phyloP scores from a whole-genome alignment of 2,888 invertebrate species.

The Erannis defoliaria region DNA sequence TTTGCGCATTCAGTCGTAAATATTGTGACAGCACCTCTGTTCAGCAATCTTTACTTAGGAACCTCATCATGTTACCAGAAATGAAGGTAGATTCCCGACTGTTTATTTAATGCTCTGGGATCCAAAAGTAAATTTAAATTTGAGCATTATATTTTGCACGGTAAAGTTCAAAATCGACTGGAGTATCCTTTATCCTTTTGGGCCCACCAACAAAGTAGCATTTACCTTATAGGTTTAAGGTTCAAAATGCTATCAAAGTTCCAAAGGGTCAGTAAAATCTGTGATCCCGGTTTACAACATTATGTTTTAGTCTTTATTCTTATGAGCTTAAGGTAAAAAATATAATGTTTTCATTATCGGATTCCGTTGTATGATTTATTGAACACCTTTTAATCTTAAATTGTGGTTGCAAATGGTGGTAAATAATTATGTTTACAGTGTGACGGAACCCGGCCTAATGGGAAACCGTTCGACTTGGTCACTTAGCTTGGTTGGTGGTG shows the following conservation, averaged over 20 bases:
- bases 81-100: constrained; percentile 6
- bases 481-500: too few relatives aligned
- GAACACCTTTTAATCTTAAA: constrained; percentile 26
- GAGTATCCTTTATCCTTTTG: neutral
- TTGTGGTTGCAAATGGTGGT: too few relatives aligned
- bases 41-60: too few relatives aligned
- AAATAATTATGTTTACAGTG: too few relatives aligned
- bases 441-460: too few relatives aligned
- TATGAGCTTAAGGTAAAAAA: constrained; percentile 13
- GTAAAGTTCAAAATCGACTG: constrained; percentile 6
- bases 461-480: too few relatives aligned
- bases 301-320: neutral
- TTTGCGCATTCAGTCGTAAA: too few relatives aligned
- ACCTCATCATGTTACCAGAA: neutral
- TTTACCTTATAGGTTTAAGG: constrained; percentile 6
- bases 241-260: constrained; percentile 7
- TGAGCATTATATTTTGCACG: constrained; percentile 7
- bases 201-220: neutral
- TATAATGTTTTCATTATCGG: constrained; percentile 14
- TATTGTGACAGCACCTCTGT: too few relatives aligned
- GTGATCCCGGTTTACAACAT: neutral
- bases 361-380: constrained; percentile 36
- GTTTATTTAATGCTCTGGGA: constrained; percentile 20
- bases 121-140: neutral
- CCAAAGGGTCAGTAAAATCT: constrained; percentile 6